Evolutionary conservation across 2,888 invertebrate species (phyloP), one percentile per base, ranked within the genome.

Genomic region (Sphaeridia pumilis): DNA sequence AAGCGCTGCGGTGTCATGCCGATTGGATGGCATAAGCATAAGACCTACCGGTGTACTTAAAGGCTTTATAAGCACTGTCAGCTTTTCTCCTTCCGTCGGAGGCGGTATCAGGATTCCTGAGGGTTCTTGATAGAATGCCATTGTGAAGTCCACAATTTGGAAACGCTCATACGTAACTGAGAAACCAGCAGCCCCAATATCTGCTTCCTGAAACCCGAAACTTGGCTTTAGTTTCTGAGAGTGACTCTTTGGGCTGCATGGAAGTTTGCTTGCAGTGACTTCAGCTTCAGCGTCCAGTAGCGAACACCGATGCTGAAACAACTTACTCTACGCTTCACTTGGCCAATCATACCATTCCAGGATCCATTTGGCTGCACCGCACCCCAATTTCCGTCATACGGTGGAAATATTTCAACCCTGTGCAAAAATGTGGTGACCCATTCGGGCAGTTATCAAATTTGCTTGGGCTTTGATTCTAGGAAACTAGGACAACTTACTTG

Each of bases 271-370:
- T 10, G 10, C 34, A 34, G 10, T 34, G 10, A 14, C 14, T 14
- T 34, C 14, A 12, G 12, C 12, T 14, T 34, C 34, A 10, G 34
- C 34, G 7, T 10, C 7, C 5, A 43, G 25, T 25, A 4, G 22
- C 24, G 7, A 12, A 21, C 24, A 25, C 10, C 24, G 17, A 47
- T 10, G 10, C 20, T 46, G n/a, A n/a, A n/a, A n/a, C n/a, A 28
- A 25, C 49, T 46, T 22, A 60, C 60, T 20, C 58, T 58, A 34
- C 59, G 47, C 2, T 54, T 25, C 4, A 63, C 54, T 50, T 58
- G 59, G 7, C 63, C 64, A 7, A 65, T 53, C 64, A 65, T 65
- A 36, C 64, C 64, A 51, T 60, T 61, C 64, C 64, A 65, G 21
- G 56, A 55, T 3, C 61, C 59, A 42, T 65, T 59, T 3, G n/a